These are phyloP conservation scores for Trematocara variabile DNA, from an alignment of 2,113 vertebrate genomes.

Conservation along the genomic window DNA sequence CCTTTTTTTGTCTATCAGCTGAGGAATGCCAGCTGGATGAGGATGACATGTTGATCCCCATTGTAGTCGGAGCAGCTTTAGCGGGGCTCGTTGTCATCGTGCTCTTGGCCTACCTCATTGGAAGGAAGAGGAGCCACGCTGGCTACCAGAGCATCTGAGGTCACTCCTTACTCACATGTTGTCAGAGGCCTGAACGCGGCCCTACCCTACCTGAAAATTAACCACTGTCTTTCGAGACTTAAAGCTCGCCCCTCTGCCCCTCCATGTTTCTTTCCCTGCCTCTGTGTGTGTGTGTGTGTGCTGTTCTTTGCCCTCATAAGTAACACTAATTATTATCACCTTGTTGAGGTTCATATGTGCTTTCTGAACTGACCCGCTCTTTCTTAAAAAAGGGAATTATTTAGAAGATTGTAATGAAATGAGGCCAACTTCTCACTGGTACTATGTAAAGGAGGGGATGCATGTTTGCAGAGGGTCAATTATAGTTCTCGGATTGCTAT, in stretches of 20 bases:
- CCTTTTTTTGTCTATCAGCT: conserved; percentile 62
- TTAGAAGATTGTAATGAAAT: conserved; percentile 11
- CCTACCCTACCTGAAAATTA: conserved; percentile 4
- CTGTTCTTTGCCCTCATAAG: background rate
- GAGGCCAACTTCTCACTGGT: background rate
- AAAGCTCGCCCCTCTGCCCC: background rate
- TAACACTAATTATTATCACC: conserved; percentile 35
- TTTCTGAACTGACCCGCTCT: conserved; percentile 35
- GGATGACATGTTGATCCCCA: conserved; percentile 94
- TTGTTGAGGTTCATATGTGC: conserved; percentile 8
- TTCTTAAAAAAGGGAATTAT: conserved; percentile 26
- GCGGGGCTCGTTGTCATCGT: conserved; percentile 93
- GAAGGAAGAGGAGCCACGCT: conserved; percentile 93
- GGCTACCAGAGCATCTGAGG: conserved; percentile 97
- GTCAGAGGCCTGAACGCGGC: conserved; percentile 51
- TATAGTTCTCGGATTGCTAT: conserved; percentile 20
- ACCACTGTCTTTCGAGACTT: conserved; percentile 56
- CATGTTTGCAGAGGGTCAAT: conserved; percentile 7
- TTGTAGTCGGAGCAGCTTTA: conserved; percentile 91
- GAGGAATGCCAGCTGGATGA: conserved; percentile 89
- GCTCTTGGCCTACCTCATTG: conserved; percentile 93
- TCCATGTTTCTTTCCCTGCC: background rate
- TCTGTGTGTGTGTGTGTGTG: background rate
- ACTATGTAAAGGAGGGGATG: background rate
- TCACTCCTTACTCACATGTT: background rate